These are phyloP conservation scores for Mimachlamys varia DNA, from an alignment of 2,888 invertebrate genomes.

Conservation along the genomic window DNA sequence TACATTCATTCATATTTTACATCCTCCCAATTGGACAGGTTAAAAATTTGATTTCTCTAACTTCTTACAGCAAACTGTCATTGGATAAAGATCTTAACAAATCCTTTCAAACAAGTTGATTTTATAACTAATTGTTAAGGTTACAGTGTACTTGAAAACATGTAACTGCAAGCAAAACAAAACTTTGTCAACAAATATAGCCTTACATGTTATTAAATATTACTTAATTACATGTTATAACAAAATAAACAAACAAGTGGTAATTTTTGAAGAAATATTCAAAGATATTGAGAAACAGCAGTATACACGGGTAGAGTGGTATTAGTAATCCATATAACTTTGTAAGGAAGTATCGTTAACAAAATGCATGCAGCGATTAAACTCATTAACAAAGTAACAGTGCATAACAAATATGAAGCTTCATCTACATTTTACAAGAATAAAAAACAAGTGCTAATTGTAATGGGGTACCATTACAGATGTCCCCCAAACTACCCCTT, in stretches of 20 bases:
- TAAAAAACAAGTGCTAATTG: too few relatives aligned
- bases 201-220: neutral
- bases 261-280: neutral
- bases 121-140: neutral
- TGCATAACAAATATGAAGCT: neutral
- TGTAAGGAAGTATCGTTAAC: constrained; percentile 1
- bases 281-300: neutral
- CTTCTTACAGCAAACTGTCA: neutral
- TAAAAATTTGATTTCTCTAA: neutral
- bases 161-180: neutral
- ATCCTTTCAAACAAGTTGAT: neutral
- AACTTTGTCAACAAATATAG: neutral
- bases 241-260: constrained; percentile 21
- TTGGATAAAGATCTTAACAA: too few relatives aligned
- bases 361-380: neutral
- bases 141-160: neutral
- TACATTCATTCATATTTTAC: neutral
- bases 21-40: neutral
- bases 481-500: too few relatives aligned
- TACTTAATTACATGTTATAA: neutral
- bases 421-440: neutral
- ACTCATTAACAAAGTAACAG: neutral
- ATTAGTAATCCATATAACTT: constrained; percentile 7
- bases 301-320: constrained; percentile 1
- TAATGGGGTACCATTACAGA: too few relatives aligned